Evolutionary conservation across 1,140 invertebrate species (phyloP).

Genomic region (Drosophila sechellia): DNA sequence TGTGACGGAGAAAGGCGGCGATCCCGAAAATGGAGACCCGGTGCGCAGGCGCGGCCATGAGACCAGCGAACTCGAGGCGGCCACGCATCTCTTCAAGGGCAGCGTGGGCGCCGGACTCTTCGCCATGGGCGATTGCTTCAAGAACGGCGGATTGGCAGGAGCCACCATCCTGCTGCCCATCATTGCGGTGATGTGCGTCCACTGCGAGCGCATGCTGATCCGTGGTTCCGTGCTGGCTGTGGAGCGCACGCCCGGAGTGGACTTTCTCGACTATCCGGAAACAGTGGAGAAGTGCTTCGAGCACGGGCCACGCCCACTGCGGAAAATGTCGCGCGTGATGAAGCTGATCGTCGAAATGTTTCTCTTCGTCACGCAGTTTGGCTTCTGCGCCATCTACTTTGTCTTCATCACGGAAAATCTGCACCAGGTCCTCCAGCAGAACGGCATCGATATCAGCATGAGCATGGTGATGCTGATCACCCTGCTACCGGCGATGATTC

Average conservation of each 20-base stretch:
- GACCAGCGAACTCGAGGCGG: slow-evolving; percentile 88
- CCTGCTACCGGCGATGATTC: slow-evolving; percentile 89
- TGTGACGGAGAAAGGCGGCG: slow-evolving; percentile 7
- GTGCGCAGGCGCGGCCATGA: slow-evolving; percentile 47
- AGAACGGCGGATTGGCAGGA: slow-evolving; percentile 89
- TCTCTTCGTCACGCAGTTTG: slow-evolving; percentile 96
- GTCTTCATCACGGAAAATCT: slow-evolving; percentile 95
- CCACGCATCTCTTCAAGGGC: slow-evolving; percentile 86
- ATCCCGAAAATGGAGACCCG: slow-evolving; percentile 14
- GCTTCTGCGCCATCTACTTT: slow-evolving; percentile 97
- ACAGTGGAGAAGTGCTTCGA: slow-evolving; percentile 92
- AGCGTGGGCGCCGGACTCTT: slow-evolving; percentile 91
- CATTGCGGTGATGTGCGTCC: slow-evolving; percentile 90
- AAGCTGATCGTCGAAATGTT: slow-evolving; percentile 90
- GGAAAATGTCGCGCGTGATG: slow-evolving; percentile 87
- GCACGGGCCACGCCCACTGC: slow-evolving; percentile 88
- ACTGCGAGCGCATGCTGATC: slow-evolving; percentile 88
- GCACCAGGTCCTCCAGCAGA: slow-evolving; percentile 89
- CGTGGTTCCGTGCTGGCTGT: slow-evolving; percentile 67
- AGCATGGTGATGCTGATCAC: slow-evolving; percentile 89
- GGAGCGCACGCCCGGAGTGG: slow-evolving; percentile 66
- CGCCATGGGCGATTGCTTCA: slow-evolving; percentile 91
- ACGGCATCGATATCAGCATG: slow-evolving; percentile 86
- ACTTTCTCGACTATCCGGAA: slow-evolving; percentile 88
- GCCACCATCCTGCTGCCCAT: slow-evolving; percentile 88